These are phyloP conservation scores for Metellina segmentata DNA, from an alignment of 2,888 invertebrate species.

Conservation along the genomic window DNA sequence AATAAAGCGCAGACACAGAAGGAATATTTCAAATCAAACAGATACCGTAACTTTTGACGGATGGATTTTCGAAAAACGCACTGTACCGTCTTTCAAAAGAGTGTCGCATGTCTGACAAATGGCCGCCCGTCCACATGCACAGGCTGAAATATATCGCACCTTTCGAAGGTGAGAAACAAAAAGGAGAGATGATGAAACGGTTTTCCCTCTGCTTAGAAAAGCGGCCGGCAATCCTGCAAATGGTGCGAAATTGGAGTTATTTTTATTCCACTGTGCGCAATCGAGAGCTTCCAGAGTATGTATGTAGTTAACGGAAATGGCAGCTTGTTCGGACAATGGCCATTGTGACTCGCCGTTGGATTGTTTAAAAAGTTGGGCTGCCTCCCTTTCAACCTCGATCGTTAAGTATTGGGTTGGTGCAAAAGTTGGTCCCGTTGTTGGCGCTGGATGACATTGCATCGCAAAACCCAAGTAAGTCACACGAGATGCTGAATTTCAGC, in stretches of 20 bases:
- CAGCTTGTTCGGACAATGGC: no score
- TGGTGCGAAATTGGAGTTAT: background rate
- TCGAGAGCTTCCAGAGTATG: no score
- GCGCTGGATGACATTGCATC: no score
- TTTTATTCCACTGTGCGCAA: background rate
- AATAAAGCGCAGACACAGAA: no score
- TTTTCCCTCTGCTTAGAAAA: background rate
- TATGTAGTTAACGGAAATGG: no score
- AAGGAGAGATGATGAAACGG: background rate
- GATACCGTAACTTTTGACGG: background rate
- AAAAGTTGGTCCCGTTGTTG: no score
- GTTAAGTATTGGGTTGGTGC: no score
- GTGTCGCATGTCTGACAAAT: background rate
- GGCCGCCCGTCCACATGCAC: background rate
- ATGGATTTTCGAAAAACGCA: background rate
- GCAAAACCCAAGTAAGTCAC: no score
- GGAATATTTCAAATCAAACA: background rate
- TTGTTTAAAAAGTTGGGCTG: no score
- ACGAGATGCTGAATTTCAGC: no score
- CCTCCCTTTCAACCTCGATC: no score
- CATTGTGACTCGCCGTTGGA: no score
- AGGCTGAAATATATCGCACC: background rate
- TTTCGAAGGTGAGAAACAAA: background rate
- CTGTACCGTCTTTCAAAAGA: background rate
- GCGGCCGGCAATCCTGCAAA: background rate